phyloP scores from a whole-genome alignment of 2,888 invertebrate species.

The Pediacus dermestoides region DNA sequence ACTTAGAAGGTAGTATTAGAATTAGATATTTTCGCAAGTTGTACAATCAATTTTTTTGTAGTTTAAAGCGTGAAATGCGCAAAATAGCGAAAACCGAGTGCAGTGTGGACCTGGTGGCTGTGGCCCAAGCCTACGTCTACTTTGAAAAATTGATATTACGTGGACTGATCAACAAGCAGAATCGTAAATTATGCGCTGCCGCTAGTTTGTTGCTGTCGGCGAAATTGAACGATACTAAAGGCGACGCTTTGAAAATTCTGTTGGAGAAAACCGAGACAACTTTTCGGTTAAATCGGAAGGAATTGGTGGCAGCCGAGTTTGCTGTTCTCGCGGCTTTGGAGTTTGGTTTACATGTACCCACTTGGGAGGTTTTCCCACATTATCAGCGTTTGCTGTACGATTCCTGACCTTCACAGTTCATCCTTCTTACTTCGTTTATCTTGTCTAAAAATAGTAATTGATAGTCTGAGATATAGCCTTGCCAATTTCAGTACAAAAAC shows the following conservation, averaged over 20 bases:
- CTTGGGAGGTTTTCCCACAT: slow-evolving; percentile 89
- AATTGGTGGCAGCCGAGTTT: slow-evolving; percentile 88
- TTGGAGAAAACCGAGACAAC: slow-evolving; percentile 92
- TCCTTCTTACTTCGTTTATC: too few relatives aligned
- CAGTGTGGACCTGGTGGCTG: slow-evolving; percentile 81
- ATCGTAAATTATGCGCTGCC: slow-evolving; percentile 92
- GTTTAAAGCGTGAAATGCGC: slow-evolving; percentile 93
- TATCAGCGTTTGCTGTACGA: slow-evolving; percentile 92
- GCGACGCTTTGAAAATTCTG: slow-evolving; percentile 76
- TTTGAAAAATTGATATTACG: slow-evolving; percentile 94
- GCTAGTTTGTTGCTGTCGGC: slow-evolving; percentile 91
- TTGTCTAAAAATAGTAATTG: too few relatives aligned
- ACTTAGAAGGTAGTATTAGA: slow-evolving; percentile 72
- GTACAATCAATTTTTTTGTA: slow-evolving; percentile 45
- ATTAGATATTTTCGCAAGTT: too few relatives aligned
- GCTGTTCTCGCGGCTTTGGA: slow-evolving; percentile 92
- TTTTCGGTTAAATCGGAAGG: slow-evolving; percentile 86
- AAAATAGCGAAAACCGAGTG: slow-evolving; percentile 84
- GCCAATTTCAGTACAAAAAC: too few relatives aligned
- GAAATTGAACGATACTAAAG: slow-evolving; percentile 96
- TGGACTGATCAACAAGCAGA: slow-evolving; percentile 89
- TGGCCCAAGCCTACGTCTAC: slow-evolving; percentile 97
- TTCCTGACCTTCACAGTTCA: slow-evolving; percentile 70
- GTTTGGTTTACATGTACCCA: slow-evolving; percentile 89
- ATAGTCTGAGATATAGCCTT: too few relatives aligned